A percentile compares a stretch with the other conserved stretches of the same genome.
Conservation (phyloP, 1,140 invertebrate species). For the Orchestia grillus region DNA sequence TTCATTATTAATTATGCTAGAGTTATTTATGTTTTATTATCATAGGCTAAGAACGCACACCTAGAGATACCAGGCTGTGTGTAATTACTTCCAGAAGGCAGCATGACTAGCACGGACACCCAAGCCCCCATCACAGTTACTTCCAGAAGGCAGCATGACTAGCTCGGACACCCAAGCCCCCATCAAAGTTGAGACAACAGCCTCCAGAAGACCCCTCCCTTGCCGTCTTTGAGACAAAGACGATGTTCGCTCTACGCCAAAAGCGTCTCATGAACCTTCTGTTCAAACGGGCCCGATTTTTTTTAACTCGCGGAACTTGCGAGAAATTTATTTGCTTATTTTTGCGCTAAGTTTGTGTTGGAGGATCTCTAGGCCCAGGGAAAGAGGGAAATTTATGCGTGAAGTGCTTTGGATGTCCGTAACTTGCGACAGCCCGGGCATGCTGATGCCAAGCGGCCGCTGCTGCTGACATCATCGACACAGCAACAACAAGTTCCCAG, state of each 20-base stretch:
- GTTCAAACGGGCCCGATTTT: slow-evolving; percentile 4
- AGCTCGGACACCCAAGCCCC: not conserved
- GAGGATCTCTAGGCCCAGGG: slow-evolving; percentile 12
- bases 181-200: not conserved
- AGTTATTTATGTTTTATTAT: too few species aligned
- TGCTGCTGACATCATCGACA: slow-evolving; percentile 25
- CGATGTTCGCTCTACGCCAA: not conserved
- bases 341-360: slow-evolving; percentile 52
- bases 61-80: too few species aligned
- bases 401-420: slow-evolving; percentile 3
- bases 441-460: slow-evolving; percentile 3
- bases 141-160: too few species aligned
- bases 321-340: slow-evolving; percentile 53
- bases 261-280: not conserved
- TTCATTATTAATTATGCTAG: too few species aligned
- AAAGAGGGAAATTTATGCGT: slow-evolving; percentile 36
- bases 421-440: slow-evolving; percentile 19
- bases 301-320: slow-evolving; percentile 19
- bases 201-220: not conserved
- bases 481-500: slow-evolving; percentile 6
- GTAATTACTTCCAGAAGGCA: too few species aligned
- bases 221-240: not conserved
- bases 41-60: too few species aligned
- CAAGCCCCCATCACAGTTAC: not conserved
- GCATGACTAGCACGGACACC: too few species aligned